Conservation (phyloP, 2,113 vertebrate species). For the Leptocoma aspasia region DNA sequence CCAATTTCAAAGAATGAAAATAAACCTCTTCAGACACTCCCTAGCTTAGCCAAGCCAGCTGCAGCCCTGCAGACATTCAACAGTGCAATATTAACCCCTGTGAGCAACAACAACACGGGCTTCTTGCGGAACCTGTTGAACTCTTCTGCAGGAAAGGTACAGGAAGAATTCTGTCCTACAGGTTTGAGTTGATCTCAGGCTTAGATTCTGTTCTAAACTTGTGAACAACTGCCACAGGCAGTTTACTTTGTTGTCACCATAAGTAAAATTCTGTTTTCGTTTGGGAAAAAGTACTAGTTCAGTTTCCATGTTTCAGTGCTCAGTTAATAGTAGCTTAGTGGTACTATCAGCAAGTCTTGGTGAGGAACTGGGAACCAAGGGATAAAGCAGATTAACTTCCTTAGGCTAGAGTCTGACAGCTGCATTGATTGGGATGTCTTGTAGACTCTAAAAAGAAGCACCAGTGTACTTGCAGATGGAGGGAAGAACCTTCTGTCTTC, state of each 20-base stretch:
- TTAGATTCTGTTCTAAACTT: neutral
- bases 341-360: neutral
- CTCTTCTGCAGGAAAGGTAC: conserved; percentile 75
- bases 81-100: conserved; percentile 75
- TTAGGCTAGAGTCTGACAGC: neutral
- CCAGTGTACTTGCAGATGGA: neutral
- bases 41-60: conserved; percentile 67
- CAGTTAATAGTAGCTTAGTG: neutral
- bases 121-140: conserved; percentile 78
- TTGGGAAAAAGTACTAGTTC: neutral
- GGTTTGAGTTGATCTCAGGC: neutral
- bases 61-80: conserved; percentile 78
- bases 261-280: neutral
- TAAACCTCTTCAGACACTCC: conserved; percentile 74
- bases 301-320: neutral
- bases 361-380: neutral
- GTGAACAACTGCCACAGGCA: neutral
- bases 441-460: neutral
- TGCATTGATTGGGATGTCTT: neutral
- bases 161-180: neutral
- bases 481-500: neutral
- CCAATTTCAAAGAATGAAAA: conserved; percentile 73
- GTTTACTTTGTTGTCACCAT: neutral
- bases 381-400: neutral
- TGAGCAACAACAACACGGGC: conserved; percentile 77